Evolutionary conservation across 2,113 vertebrate species (phyloP).

Genomic region (Ursus arctos): DNA sequence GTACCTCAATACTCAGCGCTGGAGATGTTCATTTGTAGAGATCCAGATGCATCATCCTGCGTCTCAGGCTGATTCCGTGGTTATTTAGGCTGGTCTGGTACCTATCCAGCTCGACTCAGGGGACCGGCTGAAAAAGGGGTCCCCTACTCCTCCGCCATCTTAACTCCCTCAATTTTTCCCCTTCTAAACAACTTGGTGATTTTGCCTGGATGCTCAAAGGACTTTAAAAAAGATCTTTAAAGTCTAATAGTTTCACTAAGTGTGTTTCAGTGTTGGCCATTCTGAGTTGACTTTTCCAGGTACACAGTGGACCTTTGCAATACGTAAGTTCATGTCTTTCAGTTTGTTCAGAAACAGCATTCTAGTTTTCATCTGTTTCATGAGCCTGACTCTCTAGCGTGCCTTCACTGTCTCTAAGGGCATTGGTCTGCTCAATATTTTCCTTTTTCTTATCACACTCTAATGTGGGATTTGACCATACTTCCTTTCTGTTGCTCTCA

Average conservation of each 20-base stretch:
- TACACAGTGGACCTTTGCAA: not conserved
- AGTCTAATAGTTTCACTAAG: not conserved
- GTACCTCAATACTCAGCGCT: too few relatives aligned
- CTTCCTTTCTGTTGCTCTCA: not conserved
- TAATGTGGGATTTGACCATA: not conserved
- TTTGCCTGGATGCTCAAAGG: not conserved
- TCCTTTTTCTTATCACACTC: not conserved
- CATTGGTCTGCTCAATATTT: not conserved
- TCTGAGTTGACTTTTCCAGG: not conserved
- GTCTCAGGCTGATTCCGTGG: too few relatives aligned
- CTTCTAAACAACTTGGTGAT: not conserved
- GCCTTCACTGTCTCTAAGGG: not conserved
- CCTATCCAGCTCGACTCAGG: too few relatives aligned
- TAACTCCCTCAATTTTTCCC: not conserved
- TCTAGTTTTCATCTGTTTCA: not conserved
- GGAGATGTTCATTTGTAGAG: too few relatives aligned
- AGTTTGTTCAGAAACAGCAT: not conserved
- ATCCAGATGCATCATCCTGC: too few relatives aligned
- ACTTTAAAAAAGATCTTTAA: not conserved
- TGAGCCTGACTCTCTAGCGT: not conserved
- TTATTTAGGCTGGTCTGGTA: too few relatives aligned
- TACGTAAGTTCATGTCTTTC: not conserved
- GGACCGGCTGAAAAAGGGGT: too few relatives aligned
- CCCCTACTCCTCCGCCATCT: too few relatives aligned
- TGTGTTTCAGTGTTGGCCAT: not conserved